Evolutionary conservation across 92 coral and sea anemone species (phyloP).

Genomic region (Muricea muricata): DNA sequence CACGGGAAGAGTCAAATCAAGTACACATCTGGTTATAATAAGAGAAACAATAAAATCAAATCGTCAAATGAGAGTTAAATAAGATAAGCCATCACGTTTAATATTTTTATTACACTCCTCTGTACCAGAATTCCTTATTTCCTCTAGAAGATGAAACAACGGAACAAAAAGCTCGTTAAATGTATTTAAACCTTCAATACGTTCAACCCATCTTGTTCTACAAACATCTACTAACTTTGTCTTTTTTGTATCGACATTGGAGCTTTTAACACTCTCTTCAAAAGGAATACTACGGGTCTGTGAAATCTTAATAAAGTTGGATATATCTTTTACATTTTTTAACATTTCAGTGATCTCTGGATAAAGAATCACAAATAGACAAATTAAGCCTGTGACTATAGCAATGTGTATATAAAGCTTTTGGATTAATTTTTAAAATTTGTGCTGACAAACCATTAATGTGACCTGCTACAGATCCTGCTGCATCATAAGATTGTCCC

Average conservation of each 20-base stretch:
- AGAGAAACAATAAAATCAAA: not conserved
- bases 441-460: no score
- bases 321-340: not conserved
- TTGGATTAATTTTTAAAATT: not conserved
- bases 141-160: no score
- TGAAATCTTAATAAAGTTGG: not conserved
- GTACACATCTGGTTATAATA: not conserved
- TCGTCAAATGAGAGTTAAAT: not conserved
- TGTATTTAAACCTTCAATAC: constrained; percentile 1
- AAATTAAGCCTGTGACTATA: not conserved
- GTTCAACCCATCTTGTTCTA: not conserved
- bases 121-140: no score
- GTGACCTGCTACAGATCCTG: not conserved
- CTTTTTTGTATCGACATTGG: not conserved
- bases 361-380: not conserved
- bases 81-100: not conserved
- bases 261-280: not conserved
- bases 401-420: not conserved
- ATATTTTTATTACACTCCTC: no score
- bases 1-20: not conserved
- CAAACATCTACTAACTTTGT: not conserved
- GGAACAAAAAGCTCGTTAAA: not conserved
- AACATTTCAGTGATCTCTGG: not conserved
- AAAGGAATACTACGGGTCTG: not conserved
- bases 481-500: no score